Evolutionary conservation across 2,888 invertebrate genomes (phyloP), one percentile per base, ranked within the genome.

Genomic region (Oasisia sp.): DNA sequence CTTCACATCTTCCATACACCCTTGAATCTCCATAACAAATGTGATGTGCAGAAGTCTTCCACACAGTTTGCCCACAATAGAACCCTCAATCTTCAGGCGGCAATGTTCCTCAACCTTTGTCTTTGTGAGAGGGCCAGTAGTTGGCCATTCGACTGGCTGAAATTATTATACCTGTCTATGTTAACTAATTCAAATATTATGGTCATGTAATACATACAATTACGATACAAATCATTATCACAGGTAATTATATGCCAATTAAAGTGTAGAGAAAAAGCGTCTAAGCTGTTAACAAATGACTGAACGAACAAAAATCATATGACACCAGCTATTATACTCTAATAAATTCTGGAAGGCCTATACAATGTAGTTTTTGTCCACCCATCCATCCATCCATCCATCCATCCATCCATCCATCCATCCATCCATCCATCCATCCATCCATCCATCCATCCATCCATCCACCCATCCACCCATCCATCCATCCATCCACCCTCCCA

Each of bases 1-100:
- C 74, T 74, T 74, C 74, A 74, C 74, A 74, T 74, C 74, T 74
- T 74, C 74, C 14, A 74, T 74, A n/a, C 74, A 74, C 19, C 74
- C 74, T 7, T 27, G 7, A 27, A 74, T 74, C 27, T 74, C 74
- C 74, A 27, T 74, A 19, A 7, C 5, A 27, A 74, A 74, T 7
- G 7, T 74, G 74, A 74, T 7, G n/a, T n/a, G 2, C 19, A 74
- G 74, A 74, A 74, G 74, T 74, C n/a, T 74, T 74, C 74, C n/a
- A 74, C 74, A 74, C n/a, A n/a, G 27, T 74, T 27, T 4, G 27
- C 74, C 74, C n/a, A 74, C 7, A n/a, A 74, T 7, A 27, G 74
- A 74, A 27, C 74, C 74, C 74, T 74, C 74, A 74, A 74, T 74
- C 27, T 74, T 74, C 74, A 74, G 14, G 74, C 74, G 74, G 74